Base-by-base conservation (phyloP, 1,140 invertebrate species). In the Piezodorus guildinii region DNA sequence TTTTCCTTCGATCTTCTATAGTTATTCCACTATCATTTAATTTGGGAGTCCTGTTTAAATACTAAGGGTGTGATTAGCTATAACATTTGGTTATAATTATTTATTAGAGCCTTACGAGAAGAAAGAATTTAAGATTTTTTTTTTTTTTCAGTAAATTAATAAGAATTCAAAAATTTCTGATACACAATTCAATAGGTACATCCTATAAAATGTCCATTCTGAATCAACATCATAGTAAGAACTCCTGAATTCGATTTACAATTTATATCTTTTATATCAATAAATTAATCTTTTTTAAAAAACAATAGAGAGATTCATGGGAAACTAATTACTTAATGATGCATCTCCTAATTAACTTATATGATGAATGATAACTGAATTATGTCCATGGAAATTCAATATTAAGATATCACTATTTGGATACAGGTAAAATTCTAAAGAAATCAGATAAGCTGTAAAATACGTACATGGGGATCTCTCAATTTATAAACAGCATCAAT, bases 391-490 rank as follows among this genome's bases (percentile, higher is more conserved):
- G 6, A 25, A 19, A 21, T 21, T 1, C 14, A 52, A 52, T 21
- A 52, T 21, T 25, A 52, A 21, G 5, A 15, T 52, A 8, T 52
- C 2, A 9, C 17, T 52, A 19, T 21, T 19, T 52, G 6, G 1
- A 4, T 1, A 6, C 49, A 6, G 16, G 49, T 16, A 19, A 19
- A 9, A 8, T 25, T 30, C 27, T 4, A 30, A 30, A 30, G 3
- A 52, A 9, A 19, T 9, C 4, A 19, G 49, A 52, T n/a, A 19
- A 9, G 8, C 15, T 6, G 49, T 27, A 25, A 34, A 21, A 27
- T n/a, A 27, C 54, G 17, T 58, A 58, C 54, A 27, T 58, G 23
- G 25, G 54, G 54, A n/a, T 27, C 25, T 58, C 25, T 21, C 21
- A 58, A n/a, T n/a, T 27, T 58, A 34, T 58, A 58, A n/a, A 23